phyloP scores from a whole-genome alignment of 2,797 vertebrate genomes.

The Paratrypauchen microcephalus region DNA sequence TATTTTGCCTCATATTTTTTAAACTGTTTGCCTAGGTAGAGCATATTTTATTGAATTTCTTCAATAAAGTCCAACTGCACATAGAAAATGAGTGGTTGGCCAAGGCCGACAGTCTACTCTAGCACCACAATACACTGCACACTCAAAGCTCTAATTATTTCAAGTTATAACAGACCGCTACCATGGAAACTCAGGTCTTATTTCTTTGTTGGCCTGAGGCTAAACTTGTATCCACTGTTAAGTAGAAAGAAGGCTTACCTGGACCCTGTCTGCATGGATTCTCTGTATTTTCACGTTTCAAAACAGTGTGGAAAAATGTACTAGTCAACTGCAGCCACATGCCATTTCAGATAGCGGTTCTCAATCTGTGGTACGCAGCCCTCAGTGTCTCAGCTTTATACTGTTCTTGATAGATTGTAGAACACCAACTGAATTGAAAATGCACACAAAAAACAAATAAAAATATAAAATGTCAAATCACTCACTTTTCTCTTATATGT shows the following conservation, averaged over 20 bases:
- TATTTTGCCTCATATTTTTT: background rate
- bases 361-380: background rate
- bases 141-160: constrained; percentile 15
- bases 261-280: background rate
- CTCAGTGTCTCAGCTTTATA: background rate
- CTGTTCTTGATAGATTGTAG: background rate
- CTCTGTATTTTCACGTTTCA: background rate
- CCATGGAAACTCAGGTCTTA: constrained; percentile 8
- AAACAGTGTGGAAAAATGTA: background rate
- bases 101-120: constrained; percentile 5
- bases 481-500: background rate
- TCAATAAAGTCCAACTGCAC: constrained; percentile 1
- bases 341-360: background rate
- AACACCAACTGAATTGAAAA: background rate
- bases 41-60: constrained; percentile 2
- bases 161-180: constrained; percentile 12
- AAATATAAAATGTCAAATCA: background rate
- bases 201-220: constrained; percentile 6
- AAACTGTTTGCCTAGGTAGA: background rate
- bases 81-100: constrained; percentile 1
- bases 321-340: background rate
- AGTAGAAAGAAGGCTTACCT: constrained; percentile 5
- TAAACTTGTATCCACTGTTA: constrained; percentile 9
- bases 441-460: background rate
- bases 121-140: background rate